phyloP scores from a whole-genome alignment of 2,888 invertebrate species.

The Chironomus riparius region DNA sequence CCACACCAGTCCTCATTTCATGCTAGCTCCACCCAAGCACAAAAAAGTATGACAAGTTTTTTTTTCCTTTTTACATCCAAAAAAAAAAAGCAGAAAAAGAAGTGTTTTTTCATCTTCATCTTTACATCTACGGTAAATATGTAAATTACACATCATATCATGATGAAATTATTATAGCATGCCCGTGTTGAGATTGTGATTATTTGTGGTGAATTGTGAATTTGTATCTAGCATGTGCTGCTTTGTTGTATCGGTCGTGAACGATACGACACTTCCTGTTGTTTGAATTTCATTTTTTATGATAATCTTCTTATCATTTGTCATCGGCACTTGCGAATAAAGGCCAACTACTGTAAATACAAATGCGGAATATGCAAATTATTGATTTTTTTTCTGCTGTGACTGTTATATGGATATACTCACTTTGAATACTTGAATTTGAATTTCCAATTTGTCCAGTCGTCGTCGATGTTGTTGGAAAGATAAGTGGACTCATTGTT shows the following conservation, averaged over 20 bases:
- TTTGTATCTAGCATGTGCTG: background rate
- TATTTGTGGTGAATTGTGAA: background rate
- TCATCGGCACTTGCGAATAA: constrained; percentile 15
- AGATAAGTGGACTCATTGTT: constrained; percentile 8
- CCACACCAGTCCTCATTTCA: too few relatives aligned
- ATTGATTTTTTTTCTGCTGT: background rate
- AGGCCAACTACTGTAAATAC: background rate
- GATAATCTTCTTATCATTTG: constrained; percentile 7
- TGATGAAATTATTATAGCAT: background rate
- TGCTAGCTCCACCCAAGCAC: too few relatives aligned
- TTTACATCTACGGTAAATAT: background rate
- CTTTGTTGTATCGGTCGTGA: background rate
- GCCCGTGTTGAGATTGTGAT: constrained; percentile 21
- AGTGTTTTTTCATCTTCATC: too few relatives aligned
- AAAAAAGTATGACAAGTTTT: too few relatives aligned
- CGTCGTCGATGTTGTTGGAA: background rate
- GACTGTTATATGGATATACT: background rate
- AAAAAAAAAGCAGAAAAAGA: too few relatives aligned
- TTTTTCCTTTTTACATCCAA: too few relatives aligned
- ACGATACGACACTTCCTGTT: background rate
- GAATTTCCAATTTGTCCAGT: background rate
- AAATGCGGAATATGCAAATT: background rate
- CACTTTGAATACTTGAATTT: constrained; percentile 10
- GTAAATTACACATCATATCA: background rate
- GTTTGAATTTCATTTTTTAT: constrained; percentile 7